A percentile compares a stretch with the other conserved stretches of the same genome.
Conservation (phyloP, 2,113 vertebrate species). For the Rhadina sibilatrix region DNA sequence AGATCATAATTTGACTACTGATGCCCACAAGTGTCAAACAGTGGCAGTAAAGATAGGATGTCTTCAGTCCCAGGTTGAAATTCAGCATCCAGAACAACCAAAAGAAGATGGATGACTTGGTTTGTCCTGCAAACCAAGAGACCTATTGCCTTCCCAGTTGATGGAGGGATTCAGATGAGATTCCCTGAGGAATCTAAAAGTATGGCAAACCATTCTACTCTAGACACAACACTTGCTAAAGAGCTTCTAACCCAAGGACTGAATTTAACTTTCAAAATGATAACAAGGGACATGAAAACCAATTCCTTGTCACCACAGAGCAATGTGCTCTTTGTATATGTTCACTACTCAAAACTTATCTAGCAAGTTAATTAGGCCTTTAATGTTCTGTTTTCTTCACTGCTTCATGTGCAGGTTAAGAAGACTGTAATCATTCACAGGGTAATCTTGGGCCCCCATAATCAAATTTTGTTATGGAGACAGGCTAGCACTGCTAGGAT, state of each 20-base stretch:
- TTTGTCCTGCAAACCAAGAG: not conserved
- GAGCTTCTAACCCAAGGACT: not conserved
- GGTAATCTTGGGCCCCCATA: not conserved
- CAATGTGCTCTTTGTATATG: not conserved
- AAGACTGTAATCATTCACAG: not conserved
- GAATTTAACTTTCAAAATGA: not conserved
- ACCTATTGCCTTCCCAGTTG: fast-evolving
- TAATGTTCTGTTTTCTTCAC: not conserved
- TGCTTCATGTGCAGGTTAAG: not conserved
- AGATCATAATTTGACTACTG: not conserved
- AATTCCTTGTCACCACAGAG: fast-evolving
- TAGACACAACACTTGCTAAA: not conserved
- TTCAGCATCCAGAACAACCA: not conserved
- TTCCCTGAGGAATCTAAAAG: not conserved
- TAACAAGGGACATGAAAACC: not conserved
- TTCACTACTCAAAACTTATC: not conserved
- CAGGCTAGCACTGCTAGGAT: not conserved
- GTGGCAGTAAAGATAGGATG: not conserved
- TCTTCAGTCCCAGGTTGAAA: not conserved
- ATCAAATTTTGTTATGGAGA: not conserved
- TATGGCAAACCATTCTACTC: not conserved
- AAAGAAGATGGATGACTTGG: not conserved
- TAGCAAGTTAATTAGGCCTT: not conserved
- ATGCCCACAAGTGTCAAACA: not conserved
- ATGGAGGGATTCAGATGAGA: not conserved